Conservation (phyloP, 2,797 vertebrate genomes). For the Thamnophis elegans region DNA sequence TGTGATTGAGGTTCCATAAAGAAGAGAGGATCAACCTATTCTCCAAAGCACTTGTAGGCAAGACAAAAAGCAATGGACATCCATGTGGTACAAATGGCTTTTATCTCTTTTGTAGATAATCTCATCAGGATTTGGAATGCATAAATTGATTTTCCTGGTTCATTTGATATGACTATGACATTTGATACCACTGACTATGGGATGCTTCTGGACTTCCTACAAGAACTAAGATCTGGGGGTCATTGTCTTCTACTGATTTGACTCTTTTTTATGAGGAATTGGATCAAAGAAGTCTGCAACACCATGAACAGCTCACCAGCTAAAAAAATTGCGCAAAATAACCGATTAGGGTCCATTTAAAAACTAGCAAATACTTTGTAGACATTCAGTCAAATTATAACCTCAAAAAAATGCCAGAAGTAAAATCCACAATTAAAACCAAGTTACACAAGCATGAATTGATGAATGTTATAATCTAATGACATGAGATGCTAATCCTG, state of each 20-base stretch:
- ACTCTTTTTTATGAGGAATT: neutral
- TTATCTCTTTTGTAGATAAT: neutral
- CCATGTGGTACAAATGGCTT: neutral
- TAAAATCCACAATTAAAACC: conserved; percentile 68
- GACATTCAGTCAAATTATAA: conserved; percentile 64
- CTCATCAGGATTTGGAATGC: neutral
- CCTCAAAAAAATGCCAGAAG: conserved; percentile 66
- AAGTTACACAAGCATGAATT: conserved; percentile 66
- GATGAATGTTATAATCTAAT: conserved; percentile 67
- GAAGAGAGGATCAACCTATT: neutral
- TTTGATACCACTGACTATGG: neutral
- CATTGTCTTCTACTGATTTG: neutral
- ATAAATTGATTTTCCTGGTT: neutral
- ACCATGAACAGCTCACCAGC: conserved; percentile 54
- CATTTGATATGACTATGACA: neutral
- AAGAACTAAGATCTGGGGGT: neutral
- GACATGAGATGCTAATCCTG: conserved; percentile 55
- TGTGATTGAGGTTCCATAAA: neutral
- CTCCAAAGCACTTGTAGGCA: neutral
- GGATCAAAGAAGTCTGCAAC: conserved; percentile 58
- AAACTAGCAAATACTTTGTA: conserved; percentile 68
- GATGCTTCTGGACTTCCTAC: neutral
- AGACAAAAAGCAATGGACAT: neutral
- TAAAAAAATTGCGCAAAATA: conserved; percentile 54
- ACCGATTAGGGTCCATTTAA: conserved; percentile 66